phyloP scores from a whole-genome alignment of 1,140 invertebrate species.

The Megalonaias nervosa region DNA sequence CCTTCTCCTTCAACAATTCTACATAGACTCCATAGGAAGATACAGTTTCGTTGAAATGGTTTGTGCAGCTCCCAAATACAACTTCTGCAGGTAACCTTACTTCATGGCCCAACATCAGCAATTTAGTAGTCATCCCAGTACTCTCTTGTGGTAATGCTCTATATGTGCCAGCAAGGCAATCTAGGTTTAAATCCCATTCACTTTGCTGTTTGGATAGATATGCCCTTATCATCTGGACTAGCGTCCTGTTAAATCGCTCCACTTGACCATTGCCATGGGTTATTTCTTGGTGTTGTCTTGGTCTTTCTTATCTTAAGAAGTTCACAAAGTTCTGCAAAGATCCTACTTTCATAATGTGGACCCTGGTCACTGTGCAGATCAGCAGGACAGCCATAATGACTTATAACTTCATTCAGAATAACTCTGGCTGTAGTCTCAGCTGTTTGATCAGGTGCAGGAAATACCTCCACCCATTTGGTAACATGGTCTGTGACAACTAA shows the following conservation, averaged over 20 bases:
- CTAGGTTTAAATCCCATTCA: conserved; percentile 17
- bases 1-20: neutral
- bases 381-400: neutral
- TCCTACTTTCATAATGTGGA: conserved; percentile 10
- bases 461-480: conserved; percentile 17
- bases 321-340: conserved; percentile 15
- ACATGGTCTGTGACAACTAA: conserved; percentile 7
- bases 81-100: conserved; percentile 10
- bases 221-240: conserved; percentile 14
- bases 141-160: conserved; percentile 14
- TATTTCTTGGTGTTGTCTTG: conserved; percentile 6
- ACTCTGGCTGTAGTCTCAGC: too few relatives aligned
- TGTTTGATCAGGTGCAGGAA: neutral
- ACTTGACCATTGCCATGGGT: conserved; percentile 16
- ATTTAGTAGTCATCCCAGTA: neutral
- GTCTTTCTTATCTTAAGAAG: conserved; percentile 1
- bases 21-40: conserved; percentile 1
- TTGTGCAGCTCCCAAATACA: neutral
- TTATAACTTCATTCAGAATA: neutral
- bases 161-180: conserved; percentile 17
- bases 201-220: conserved; percentile 1
- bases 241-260: conserved; percentile 12
- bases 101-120: neutral
- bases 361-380: conserved; percentile 16
- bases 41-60: neutral